Percentiles rank a stretch among this genome's conserved stretches.
These are phyloP conservation scores for Chromobotia macracanthus DNA, from an alignment of 2,797 vertebrate genomes.

Conservation along the genomic window DNA sequence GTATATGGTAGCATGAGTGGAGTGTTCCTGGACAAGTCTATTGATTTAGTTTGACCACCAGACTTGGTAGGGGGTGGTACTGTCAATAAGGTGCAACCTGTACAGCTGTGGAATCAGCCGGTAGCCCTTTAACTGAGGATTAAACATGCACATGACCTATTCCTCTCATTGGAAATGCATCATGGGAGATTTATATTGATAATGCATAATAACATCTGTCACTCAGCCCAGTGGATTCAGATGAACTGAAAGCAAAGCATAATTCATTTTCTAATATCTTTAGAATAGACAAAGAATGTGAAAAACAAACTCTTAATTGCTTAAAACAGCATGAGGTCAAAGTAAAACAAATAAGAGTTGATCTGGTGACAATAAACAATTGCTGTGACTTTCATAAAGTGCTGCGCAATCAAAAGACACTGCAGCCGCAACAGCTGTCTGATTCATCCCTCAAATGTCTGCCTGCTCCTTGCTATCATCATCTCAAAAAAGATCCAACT, in stretches of 20 bases:
- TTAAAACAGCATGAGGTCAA: slow-evolving; percentile 73
- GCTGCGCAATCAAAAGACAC: slow-evolving; percentile 71
- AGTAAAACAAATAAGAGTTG: slow-evolving; percentile 68
- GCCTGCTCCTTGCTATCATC: slow-evolving; percentile 24
- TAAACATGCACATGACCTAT: slow-evolving; percentile 47
- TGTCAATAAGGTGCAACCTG: slow-evolving; percentile 39
- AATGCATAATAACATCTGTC: slow-evolving; percentile 38
- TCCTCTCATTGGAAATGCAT: slow-evolving; percentile 50
- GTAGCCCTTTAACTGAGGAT: slow-evolving; percentile 53
- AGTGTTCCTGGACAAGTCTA: slow-evolving; percentile 27
- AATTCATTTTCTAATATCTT: no score
- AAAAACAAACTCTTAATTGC: slow-evolving; percentile 59
- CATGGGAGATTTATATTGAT: slow-evolving; percentile 56
- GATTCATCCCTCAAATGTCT: slow-evolving; percentile 29
- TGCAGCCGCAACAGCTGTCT: slow-evolving; percentile 50
- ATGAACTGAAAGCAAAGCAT: slow-evolving; percentile 50
- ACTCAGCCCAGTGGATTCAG: slow-evolving; percentile 22
- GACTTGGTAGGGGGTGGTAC: slow-evolving; percentile 20
- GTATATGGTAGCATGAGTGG: slow-evolving; percentile 39
- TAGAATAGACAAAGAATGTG: slow-evolving; percentile 51
- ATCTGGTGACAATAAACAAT: slow-evolving; percentile 68
- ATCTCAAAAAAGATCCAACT: slow-evolving; percentile 22
- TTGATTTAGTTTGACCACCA: slow-evolving; percentile 43
- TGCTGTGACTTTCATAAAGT: slow-evolving; percentile 71
- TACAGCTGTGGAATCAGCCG: slow-evolving; percentile 68